Conservation (phyloP, 2,888 invertebrate species). For the Hetaerina titia region DNA sequence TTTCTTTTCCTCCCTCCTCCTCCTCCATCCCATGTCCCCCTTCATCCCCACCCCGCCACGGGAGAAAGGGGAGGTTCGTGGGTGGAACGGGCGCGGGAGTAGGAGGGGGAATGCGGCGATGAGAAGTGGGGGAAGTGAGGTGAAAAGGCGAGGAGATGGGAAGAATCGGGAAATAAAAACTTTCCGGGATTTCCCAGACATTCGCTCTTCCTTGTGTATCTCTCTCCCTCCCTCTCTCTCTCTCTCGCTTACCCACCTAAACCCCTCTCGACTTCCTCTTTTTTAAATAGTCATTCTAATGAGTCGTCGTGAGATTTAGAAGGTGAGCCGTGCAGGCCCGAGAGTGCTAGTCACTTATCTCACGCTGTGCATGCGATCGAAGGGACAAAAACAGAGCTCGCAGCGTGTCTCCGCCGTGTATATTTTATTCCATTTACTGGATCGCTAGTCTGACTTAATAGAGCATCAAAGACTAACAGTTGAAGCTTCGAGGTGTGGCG, state of each 20-base stretch:
- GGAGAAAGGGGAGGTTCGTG: not conserved
- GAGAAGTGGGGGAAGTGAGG: not conserved
- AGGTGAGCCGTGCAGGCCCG: not conserved
- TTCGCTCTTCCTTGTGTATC: not conserved
- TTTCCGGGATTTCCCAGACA: not conserved
- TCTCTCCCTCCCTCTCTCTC: not conserved
- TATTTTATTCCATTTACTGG: too few species aligned
- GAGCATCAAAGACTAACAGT: too few species aligned
- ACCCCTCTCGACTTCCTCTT: not conserved
- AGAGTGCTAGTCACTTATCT: too few species aligned
- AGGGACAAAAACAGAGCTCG: too few species aligned
- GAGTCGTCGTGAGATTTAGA: not conserved
- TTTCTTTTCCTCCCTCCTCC: not conserved
- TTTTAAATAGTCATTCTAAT: not conserved
- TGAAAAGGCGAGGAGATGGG: not conserved
- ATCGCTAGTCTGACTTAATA: too few species aligned
- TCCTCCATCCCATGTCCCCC: not conserved
- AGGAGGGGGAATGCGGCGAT: not conserved
- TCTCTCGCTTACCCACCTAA: not conserved
- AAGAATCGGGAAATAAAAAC: not conserved
- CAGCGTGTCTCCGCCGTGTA: too few species aligned
- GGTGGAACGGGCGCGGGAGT: not conserved
- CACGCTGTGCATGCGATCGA: too few species aligned
- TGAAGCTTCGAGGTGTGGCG: too few species aligned
- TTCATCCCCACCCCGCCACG: not conserved